These are phyloP conservation scores for Distichodus sexfasciatus DNA, from an alignment of 2,797 vertebrate species.

Conservation along the genomic window DNA sequence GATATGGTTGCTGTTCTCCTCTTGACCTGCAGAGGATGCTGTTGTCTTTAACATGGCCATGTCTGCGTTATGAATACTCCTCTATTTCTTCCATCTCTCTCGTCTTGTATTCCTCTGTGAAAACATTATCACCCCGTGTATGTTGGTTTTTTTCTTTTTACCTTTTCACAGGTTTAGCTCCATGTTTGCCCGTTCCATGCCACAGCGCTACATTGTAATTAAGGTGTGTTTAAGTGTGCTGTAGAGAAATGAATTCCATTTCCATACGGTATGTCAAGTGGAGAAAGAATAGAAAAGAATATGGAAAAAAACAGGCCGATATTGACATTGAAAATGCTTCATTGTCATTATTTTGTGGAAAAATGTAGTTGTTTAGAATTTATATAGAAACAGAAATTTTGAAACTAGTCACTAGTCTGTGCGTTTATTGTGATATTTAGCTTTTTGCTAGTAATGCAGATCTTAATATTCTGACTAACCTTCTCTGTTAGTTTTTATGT, in stretches of 20 bases:
- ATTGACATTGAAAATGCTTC: too few relatives aligned
- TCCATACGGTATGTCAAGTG: too few relatives aligned
- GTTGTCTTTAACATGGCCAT: slow-evolving; percentile 74
- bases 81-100: slow-evolving; percentile 44
- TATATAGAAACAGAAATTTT: too few relatives aligned
- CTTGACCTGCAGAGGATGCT: slow-evolving; percentile 79
- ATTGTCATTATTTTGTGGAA: too few relatives aligned
- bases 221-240: neutral
- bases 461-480: too few relatives aligned
- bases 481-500: too few relatives aligned
- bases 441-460: too few relatives aligned
- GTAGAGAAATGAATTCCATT: neutral
- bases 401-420: neutral
- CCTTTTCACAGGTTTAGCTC: neutral
- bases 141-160: neutral
- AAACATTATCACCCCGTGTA: neutral
- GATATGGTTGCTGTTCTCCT: neutral
- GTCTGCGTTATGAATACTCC: slow-evolving; percentile 47
- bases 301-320: too few relatives aligned
- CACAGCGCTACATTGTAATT: neutral
- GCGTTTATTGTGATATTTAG: neutral
- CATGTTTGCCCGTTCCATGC: neutral
- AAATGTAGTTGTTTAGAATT: too few relatives aligned
- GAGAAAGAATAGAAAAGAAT: too few relatives aligned
- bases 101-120: slow-evolving; percentile 5